These are phyloP conservation scores for Pluvialis apricaria DNA, from an alignment of 2,113 vertebrate species.

Conservation along the genomic window DNA sequence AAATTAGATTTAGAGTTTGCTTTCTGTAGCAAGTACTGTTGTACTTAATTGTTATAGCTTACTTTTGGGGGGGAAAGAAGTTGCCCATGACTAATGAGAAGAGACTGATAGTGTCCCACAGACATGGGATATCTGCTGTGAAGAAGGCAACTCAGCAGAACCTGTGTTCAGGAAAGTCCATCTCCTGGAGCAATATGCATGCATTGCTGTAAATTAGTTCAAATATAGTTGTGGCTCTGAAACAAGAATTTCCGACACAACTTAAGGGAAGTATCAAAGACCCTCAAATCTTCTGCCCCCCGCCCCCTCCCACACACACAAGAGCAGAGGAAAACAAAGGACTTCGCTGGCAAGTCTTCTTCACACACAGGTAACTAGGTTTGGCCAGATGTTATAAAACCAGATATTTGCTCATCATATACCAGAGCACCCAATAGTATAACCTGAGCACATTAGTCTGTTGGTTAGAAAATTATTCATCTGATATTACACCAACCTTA, in stretches of 20 bases:
- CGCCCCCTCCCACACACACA: not conserved
- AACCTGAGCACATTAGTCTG: not conserved
- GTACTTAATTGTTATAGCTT: not conserved
- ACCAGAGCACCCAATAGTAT: not conserved
- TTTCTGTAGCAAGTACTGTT: not conserved
- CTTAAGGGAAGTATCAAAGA: not conserved
- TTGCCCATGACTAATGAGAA: not conserved
- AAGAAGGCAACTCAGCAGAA: not conserved
- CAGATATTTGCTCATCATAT: not conserved
- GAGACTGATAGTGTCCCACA: fast-evolving
- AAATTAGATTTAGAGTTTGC: slow-evolving; percentile 36
- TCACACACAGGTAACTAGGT: not conserved
- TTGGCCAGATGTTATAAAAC: not conserved
- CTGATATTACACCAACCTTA: not conserved
- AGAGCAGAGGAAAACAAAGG: not conserved
- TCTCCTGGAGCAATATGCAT: not conserved
- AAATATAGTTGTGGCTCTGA: not conserved
- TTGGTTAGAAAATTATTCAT: not conserved
- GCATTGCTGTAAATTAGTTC: not conserved
- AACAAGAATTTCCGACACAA: not conserved
- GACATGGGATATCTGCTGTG: no score
- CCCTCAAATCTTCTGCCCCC: not conserved
- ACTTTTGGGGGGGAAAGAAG: not conserved
- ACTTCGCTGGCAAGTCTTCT: not conserved
- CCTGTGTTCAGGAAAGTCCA: not conserved